A percentile compares a stretch with the other conserved stretches of the same genome.
phyloP scores from a whole-genome alignment of 2,797 vertebrate species.

The Danionella dracula region DNA sequence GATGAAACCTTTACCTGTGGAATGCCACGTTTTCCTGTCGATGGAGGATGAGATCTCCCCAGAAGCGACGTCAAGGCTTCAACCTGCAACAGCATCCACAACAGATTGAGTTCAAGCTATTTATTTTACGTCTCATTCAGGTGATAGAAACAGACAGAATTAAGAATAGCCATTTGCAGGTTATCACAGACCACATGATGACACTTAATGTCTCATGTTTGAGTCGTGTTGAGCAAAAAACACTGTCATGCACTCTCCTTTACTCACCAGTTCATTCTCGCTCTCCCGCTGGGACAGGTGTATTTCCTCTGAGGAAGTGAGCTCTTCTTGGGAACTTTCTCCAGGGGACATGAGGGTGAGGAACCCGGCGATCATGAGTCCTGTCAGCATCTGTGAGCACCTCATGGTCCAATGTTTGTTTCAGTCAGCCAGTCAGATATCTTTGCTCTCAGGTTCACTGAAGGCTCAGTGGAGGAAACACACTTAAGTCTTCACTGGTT shows the following conservation, averaged over 20 bases:
- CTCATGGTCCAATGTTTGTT: slow-evolving; percentile 56
- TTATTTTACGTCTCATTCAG: not conserved
- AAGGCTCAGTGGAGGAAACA: not conserved
- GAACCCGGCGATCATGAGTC: slow-evolving; percentile 57
- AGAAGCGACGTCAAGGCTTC: slow-evolving; percentile 69
- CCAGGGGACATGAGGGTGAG: slow-evolving; percentile 51
- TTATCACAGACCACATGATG: no score
- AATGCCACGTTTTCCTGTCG: slow-evolving; percentile 69
- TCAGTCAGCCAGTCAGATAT: not conserved
- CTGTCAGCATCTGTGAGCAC: slow-evolving; percentile 55
- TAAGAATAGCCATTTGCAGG: not conserved
- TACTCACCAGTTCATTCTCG: slow-evolving; percentile 69
- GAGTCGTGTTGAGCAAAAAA: no score
- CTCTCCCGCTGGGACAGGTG: slow-evolving; percentile 49
- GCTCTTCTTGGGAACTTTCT: slow-evolving; percentile 56
- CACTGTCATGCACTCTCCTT: no score
- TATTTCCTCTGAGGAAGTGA: slow-evolving; percentile 56
- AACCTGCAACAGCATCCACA: slow-evolving; percentile 47
- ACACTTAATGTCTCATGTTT: not conserved
- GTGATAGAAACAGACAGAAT: not conserved
- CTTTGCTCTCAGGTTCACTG: not conserved
- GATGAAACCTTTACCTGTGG: slow-evolving; percentile 54
- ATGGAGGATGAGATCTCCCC: slow-evolving; percentile 57
- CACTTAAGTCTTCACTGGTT: not conserved
- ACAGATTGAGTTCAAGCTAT: not conserved